Conservation (phyloP, 2,797 vertebrate species). For the Melanotaenia trifasciata region DNA sequence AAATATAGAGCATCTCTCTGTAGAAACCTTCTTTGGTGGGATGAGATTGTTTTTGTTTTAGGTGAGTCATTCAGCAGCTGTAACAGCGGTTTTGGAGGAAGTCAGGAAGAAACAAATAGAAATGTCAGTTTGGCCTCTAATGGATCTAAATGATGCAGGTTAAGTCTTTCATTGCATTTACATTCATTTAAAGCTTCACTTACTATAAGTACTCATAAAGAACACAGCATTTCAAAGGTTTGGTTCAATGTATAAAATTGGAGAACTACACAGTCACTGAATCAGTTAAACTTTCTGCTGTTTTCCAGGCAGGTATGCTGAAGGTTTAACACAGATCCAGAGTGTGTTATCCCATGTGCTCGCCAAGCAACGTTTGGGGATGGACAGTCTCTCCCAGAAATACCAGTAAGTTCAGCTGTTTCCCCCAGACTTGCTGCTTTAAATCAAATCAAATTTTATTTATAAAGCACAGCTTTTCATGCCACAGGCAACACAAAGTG, state of each 20-base stretch:
- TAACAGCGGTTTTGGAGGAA: slow-evolving; percentile 70
- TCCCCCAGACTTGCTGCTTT: no score
- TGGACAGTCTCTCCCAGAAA: slow-evolving; percentile 80
- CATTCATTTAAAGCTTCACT: background rate
- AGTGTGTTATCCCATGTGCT: slow-evolving; percentile 76
- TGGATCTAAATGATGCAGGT: slow-evolving; percentile 78
- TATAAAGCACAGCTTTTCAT: no score
- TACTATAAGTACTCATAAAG: background rate
- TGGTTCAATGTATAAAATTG: no score
- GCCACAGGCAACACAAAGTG: no score
- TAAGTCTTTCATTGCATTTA: background rate
- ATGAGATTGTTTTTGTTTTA: background rate
- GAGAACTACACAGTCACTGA: no score
- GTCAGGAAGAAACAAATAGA: slow-evolving; percentile 79
- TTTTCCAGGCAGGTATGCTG: slow-evolving; percentile 60
- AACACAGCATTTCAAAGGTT: background rate
- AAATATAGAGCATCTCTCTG: background rate
- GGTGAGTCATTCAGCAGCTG: slow-evolving; percentile 55
- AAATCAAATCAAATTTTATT: no score
- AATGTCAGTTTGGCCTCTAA: slow-evolving; percentile 78
- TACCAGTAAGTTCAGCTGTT: slow-evolving; percentile 77
- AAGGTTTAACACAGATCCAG: slow-evolving; percentile 78
- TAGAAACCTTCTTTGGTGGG: background rate
- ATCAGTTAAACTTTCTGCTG: slow-evolving; percentile 4
- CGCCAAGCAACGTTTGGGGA: slow-evolving; percentile 82